These are phyloP conservation scores for Puffinus mauretanicus DNA, from an alignment of 2,113 vertebrate genomes.

Conservation along the genomic window DNA sequence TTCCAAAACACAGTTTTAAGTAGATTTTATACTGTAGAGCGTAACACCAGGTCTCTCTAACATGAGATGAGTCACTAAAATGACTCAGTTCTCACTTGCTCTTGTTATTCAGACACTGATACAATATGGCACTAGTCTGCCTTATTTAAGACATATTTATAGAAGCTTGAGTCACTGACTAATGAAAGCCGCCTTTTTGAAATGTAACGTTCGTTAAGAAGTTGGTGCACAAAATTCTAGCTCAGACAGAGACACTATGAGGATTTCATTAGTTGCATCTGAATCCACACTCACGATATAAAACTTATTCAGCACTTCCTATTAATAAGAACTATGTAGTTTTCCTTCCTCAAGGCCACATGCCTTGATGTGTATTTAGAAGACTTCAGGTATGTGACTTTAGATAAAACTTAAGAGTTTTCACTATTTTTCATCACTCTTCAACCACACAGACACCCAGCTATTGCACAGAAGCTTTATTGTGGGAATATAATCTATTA, in stretches of 20 bases:
- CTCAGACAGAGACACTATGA: not conserved
- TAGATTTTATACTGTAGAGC: not conserved
- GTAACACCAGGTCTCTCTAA: not conserved
- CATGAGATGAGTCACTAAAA: not conserved
- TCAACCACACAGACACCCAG: not conserved
- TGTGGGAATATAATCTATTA: not conserved
- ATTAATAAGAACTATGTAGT: not conserved
- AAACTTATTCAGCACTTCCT: not conserved
- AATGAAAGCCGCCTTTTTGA: not conserved
- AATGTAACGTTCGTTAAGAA: not conserved
- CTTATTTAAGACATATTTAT: constrained; percentile 35
- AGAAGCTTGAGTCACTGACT: constrained; percentile 47
- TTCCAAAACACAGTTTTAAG: not conserved
- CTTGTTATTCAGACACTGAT: constrained; percentile 21
- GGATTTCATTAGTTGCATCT: not conserved
- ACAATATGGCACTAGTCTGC: constrained; percentile 36
- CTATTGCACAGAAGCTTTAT: not conserved
- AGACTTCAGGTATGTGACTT: not conserved
- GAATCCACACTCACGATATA: not conserved
- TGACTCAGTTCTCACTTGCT: constrained; percentile 45
- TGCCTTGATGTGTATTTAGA: not conserved
- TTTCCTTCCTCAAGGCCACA: not conserved
- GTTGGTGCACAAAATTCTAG: not conserved
- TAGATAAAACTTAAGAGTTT: not conserved
- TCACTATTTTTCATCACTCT: not conserved